Conservation (phyloP, 2,888 invertebrate species). For the Limnephilus lunatus region DNA sequence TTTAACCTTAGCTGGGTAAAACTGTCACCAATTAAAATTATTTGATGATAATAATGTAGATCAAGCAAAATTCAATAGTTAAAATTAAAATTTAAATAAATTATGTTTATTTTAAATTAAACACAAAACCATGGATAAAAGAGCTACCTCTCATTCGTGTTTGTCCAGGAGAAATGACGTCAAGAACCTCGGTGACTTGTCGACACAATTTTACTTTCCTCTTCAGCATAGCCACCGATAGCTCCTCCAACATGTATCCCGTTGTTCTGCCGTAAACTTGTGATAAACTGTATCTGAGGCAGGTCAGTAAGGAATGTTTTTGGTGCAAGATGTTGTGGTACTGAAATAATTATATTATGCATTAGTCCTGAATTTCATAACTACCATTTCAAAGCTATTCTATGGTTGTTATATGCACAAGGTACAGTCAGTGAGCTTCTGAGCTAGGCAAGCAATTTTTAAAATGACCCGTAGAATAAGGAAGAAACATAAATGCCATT, state of each 20-base stretch:
- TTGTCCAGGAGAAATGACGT: conserved; percentile 87
- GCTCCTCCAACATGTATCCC: conserved; percentile 83
- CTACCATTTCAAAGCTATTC: neutral
- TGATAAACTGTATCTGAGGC: conserved; percentile 82
- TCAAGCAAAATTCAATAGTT: neutral
- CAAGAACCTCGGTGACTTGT: conserved; percentile 81
- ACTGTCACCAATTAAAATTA: too few relatives aligned
- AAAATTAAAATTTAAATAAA: neutral
- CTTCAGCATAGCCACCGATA: conserved; percentile 85
- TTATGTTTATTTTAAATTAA: neutral
- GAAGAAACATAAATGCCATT: too few relatives aligned
- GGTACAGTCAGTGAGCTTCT: neutral
- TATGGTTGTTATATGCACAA: neutral
- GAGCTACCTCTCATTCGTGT: conserved; percentile 85
- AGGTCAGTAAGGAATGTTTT: conserved; percentile 83
- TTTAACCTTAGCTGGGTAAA: too few relatives aligned
- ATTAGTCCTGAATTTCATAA: neutral
- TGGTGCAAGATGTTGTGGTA: conserved; percentile 87
- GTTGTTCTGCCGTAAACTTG: conserved; percentile 88
- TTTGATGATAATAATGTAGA: neutral
- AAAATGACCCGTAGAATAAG: neutral
- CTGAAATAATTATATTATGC: conserved; percentile 68
- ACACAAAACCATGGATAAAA: neutral
- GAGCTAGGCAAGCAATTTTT: neutral
- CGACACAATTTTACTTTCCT: conserved; percentile 86